Evolutionary conservation across 2,113 vertebrate species (phyloP).

Genomic region (Garra rufa): DNA sequence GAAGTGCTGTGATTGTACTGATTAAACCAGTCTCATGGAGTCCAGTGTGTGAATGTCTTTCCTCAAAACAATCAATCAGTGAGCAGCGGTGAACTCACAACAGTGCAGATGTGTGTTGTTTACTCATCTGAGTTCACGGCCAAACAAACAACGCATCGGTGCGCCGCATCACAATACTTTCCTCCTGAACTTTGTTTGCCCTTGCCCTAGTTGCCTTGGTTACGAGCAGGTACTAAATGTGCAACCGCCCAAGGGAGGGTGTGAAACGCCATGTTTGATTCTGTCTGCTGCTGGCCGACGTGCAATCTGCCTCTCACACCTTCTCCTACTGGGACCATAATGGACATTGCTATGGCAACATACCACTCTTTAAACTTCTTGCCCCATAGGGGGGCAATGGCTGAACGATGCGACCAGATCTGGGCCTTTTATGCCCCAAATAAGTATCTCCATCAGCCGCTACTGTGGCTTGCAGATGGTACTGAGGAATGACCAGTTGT

Average conservation of each 20-base stretch:
- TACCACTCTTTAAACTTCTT: slow-evolving; percentile 54
- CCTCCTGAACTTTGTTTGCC: slow-evolving; percentile 51
- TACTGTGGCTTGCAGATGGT: neutral
- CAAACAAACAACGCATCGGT: slow-evolving; percentile 50
- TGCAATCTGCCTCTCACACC: slow-evolving; percentile 63
- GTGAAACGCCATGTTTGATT: slow-evolving; percentile 71
- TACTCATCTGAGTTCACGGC: slow-evolving; percentile 34
- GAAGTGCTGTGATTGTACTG: slow-evolving; percentile 18
- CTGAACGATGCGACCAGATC: neutral
- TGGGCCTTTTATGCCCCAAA: slow-evolving; percentile 11
- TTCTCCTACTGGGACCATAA: slow-evolving; percentile 57
- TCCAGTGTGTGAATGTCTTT: neutral
- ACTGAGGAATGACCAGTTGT: neutral
- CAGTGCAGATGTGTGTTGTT: slow-evolving; percentile 65
- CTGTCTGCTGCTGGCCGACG: slow-evolving; percentile 58
- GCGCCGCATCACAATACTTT: slow-evolving; percentile 28
- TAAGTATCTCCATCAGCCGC: slow-evolving; percentile 18
- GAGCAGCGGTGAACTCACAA: slow-evolving; percentile 8
- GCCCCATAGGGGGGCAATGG: slow-evolving; percentile 15
- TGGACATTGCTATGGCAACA: slow-evolving; percentile 61
- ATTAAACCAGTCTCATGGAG: neutral
- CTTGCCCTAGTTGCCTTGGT: slow-evolving; percentile 67
- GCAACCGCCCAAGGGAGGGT: slow-evolving; percentile 55
- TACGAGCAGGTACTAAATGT: slow-evolving; percentile 65
- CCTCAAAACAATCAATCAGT: slow-evolving; percentile 2